Percentiles rank a stretch among this genome's conserved stretches.
phyloP scores from a whole-genome alignment of 2,113 vertebrate species.

The Geothlypis trichas region DNA sequence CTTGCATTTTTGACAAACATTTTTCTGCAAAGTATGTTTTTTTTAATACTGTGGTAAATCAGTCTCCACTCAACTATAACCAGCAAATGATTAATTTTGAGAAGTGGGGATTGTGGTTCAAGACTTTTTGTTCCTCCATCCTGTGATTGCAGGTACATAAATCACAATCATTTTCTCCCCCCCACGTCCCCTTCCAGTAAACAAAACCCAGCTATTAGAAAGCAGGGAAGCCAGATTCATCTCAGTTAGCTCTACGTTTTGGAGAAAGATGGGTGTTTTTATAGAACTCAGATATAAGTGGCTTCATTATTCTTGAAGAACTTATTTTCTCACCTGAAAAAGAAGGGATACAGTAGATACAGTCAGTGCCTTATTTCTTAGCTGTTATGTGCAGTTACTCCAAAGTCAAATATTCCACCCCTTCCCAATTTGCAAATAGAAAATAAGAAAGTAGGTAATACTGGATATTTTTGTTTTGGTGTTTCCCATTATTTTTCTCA shows the following conservation, averaged over 20 bases:
- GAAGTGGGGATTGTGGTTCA: not conserved
- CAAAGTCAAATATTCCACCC: not conserved
- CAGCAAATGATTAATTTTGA: not conserved
- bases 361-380: not conserved
- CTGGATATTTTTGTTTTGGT: not conserved
- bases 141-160: not conserved
- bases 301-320: not conserved
- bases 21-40: not conserved
- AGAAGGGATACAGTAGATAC: not conserved
- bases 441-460: not conserved
- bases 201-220: not conserved
- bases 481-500: not conserved
- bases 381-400: not conserved
- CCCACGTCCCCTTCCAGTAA: accelerated
- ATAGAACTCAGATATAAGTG: not conserved
- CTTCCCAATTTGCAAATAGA: not conserved
- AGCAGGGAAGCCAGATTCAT: not conserved
- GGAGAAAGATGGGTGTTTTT: not conserved
- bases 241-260: not conserved
- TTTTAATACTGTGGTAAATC: not conserved
- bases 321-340: not conserved
- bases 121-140: not conserved
- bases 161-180: not conserved
- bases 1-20: not conserved
- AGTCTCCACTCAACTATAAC: not conserved